Evolutionary conservation across 2,888 invertebrate genomes (phyloP), one percentile per base, ranked within the genome.

Genomic region (Vesta saturnalis): DNA sequence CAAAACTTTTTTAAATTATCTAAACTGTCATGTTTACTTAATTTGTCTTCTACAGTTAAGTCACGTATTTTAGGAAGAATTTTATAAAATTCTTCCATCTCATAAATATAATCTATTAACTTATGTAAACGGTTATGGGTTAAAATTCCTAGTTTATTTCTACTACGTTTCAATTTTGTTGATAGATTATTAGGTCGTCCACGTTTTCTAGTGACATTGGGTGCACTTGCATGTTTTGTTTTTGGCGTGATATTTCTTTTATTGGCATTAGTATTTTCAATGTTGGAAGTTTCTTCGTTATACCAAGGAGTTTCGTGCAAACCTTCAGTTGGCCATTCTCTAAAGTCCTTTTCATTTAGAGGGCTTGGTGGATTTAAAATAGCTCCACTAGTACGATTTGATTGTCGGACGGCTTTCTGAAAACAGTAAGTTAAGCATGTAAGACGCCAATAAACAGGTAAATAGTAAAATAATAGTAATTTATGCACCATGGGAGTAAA

Each of bases 281-380:
- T 75, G 67, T 77, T 77, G 39, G 78, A 75, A 0, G 82, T 80
- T 15, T 73, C 63, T 22, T 76, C 72, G 60, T 82, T 80, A 70
- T 78, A 83, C 54, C 77, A 79, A 1, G 80, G 79, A 21, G 84
- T 86, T 55, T 84, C 79, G 69, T 79, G 79, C 70, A 79, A 73
- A 5, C 79, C 79, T 21, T 77, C 74, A 5, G 69, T 69, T 0
- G 80, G 80, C 80, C 80, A 80, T 56, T 73, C 75, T 57, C 76
- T 77, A 19, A 69, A 74, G 55, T 79, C 74, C 18, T 62, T 16
- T 15, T 57, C 46, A 1, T 66, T 73, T 30, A 77, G 58, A 16
- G 72, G 69, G 19, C 57, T 71, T 15, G 76, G 76, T 12, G 76
- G 77, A 63, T 66, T 70, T 39, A 72, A 71, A 19, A 74, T 64